These are phyloP conservation scores for Podarcis cretensis DNA, from an alignment of 2,113 vertebrate species.

Conservation along the genomic window DNA sequence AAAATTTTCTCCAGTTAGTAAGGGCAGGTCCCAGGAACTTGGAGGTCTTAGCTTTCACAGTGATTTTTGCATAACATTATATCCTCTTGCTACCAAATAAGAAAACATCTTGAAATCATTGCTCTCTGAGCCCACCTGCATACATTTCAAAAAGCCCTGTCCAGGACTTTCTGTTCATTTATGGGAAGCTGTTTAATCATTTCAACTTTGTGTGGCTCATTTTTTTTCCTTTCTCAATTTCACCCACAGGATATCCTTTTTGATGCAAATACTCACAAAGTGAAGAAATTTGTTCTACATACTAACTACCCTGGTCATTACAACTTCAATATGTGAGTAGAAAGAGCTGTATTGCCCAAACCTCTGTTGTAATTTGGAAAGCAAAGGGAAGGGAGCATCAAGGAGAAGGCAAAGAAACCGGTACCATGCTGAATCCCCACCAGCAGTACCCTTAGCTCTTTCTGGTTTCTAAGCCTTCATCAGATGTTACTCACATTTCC, in stretches of 20 bases:
- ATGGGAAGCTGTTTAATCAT: not conserved
- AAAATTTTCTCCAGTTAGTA: not conserved
- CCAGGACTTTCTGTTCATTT: not conserved
- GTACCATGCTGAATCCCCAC: not conserved
- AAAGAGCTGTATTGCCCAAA: not conserved
- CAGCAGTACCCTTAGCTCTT: too few species aligned
- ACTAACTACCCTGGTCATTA: slow-evolving; percentile 99
- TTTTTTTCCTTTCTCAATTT: slow-evolving; percentile 8
- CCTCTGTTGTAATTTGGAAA: not conserved
- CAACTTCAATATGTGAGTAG: slow-evolving; percentile 98
- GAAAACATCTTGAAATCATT: not conserved
- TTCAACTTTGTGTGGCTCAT: not conserved
- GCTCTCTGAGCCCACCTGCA: not conserved
- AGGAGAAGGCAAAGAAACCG: not conserved
- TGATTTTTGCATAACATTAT: not conserved
- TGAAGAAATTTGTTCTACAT: slow-evolving; percentile 99
- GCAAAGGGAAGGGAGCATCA: too few species aligned
- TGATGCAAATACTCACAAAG: slow-evolving; percentile 95
- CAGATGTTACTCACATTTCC: not conserved
- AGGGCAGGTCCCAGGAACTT: not conserved
- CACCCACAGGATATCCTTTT: slow-evolving; percentile 92
- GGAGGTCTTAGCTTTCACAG: not conserved
- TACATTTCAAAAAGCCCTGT: not conserved
- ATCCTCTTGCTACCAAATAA: not conserved
- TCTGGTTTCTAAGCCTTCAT: not conserved